These are phyloP conservation scores for Sebastolobus alascanus DNA, from an alignment of 2,797 vertebrate species.

Conservation along the genomic window DNA sequence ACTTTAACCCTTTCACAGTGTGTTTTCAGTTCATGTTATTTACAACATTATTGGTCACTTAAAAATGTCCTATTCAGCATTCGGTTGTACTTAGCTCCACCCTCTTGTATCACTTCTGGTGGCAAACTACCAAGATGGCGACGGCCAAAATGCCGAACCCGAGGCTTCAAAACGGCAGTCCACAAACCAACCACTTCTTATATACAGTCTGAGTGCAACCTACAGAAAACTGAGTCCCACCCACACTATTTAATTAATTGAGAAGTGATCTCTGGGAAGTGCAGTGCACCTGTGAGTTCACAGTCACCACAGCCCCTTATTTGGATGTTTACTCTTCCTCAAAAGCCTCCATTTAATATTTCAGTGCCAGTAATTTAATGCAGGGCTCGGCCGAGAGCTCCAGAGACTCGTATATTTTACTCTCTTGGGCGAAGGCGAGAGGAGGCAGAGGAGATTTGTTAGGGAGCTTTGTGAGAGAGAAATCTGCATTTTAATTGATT, in stretches of 20 bases:
- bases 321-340: slow-evolving; percentile 41
- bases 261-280: slow-evolving; percentile 13
- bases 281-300: not conserved
- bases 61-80: no score
- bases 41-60: no score
- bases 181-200: no score
- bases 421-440: slow-evolving; percentile 21
- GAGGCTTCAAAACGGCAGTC: no score
- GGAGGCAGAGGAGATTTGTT: slow-evolving; percentile 37
- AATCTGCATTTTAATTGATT: slow-evolving; percentile 58
- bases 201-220: not conserved
- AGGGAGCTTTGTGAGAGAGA: slow-evolving; percentile 21
- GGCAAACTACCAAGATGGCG: no score
- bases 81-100: no score
- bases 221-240: not conserved
- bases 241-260: not conserved
- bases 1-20: no score
- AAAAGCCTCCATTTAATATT: slow-evolving; percentile 53
- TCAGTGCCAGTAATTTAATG: slow-evolving; percentile 51
- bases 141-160: no score
- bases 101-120: no score
- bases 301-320: not conserved
- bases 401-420: slow-evolving; percentile 44
- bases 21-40: no score
- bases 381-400: slow-evolving; percentile 15